These are phyloP conservation scores for Nymphicus hollandicus DNA, from an alignment of 2,113 vertebrate species.

Conservation along the genomic window DNA sequence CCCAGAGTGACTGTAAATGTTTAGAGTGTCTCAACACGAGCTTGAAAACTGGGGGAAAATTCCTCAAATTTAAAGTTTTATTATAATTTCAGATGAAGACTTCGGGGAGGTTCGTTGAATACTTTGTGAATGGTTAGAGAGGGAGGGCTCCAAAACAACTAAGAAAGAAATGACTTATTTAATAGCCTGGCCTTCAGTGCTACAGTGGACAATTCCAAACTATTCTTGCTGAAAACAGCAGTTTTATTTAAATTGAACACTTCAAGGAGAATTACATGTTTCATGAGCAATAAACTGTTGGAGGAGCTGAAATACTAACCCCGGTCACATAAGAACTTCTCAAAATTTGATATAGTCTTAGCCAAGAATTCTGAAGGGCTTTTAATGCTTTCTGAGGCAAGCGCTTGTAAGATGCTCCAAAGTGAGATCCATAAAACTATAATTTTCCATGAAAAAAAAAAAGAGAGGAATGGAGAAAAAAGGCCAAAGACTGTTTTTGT, in stretches of 20 bases:
- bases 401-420: background rate
- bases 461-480: background rate
- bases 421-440: background rate
- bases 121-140: background rate
- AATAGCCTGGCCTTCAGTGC: background rate
- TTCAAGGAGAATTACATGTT: background rate
- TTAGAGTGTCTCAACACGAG: background rate
- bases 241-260: background rate
- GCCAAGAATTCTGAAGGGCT: background rate
- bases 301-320: background rate
- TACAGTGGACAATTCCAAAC: background rate
- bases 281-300: background rate
- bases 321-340: background rate
- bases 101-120: background rate
- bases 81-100: background rate
- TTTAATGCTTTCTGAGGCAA: background rate
- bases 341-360: background rate
- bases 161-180: background rate
- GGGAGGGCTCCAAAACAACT: background rate
- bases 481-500: background rate
- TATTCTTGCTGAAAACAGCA: background rate
- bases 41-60: background rate
- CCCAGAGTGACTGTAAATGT: background rate
- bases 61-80: background rate
- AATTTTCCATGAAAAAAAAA: background rate